Conservation (phyloP, 23 tunicate genomes). For the Trididemnum miniatum region DNA sequence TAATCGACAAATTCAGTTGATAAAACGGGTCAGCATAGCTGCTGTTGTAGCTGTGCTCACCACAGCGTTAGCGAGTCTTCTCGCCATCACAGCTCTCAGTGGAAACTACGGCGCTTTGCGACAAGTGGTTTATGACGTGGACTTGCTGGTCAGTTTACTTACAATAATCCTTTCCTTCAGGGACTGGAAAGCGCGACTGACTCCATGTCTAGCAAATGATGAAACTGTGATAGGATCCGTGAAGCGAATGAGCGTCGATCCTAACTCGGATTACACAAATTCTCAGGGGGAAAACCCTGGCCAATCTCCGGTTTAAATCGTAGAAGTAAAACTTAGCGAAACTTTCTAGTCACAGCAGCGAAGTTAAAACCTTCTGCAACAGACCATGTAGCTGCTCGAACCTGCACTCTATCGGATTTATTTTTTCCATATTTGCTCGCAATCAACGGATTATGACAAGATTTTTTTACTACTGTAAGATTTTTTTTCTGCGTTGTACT, state of each 20-base stretch:
- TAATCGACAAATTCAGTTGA: slow-evolving; percentile 6
- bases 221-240: slow-evolving; percentile 38
- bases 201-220: slow-evolving; percentile 12
- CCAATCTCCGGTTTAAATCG: too few relatives aligned
- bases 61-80: slow-evolving; percentile 17
- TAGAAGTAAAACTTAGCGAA: too few relatives aligned
- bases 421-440: too few relatives aligned
- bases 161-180: slow-evolving; percentile 46
- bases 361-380: too few relatives aligned
- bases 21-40: slow-evolving; percentile 46
- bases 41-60: slow-evolving; percentile 33
- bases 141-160: slow-evolving; percentile 31
- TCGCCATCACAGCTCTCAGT: slow-evolving; percentile 38
- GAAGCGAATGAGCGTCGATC: slow-evolving; percentile 16
- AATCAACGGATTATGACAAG: too few relatives aligned
- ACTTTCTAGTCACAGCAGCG: too few relatives aligned
- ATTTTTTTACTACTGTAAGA: too few relatives aligned
- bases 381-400: too few relatives aligned
- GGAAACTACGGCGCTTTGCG: slow-evolving; percentile 36
- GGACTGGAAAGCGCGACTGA: slow-evolving; percentile 60
- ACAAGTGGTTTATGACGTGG: slow-evolving; percentile 57
- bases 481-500: too few relatives aligned
- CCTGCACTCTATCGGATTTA: too few relatives aligned
- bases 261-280: too few relatives aligned
- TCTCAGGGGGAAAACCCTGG: too few relatives aligned